A percentile compares a stretch with the other conserved stretches of the same genome.
phyloP scores from a whole-genome alignment of 2,888 invertebrate genomes.

The Epinotia bilunana region DNA sequence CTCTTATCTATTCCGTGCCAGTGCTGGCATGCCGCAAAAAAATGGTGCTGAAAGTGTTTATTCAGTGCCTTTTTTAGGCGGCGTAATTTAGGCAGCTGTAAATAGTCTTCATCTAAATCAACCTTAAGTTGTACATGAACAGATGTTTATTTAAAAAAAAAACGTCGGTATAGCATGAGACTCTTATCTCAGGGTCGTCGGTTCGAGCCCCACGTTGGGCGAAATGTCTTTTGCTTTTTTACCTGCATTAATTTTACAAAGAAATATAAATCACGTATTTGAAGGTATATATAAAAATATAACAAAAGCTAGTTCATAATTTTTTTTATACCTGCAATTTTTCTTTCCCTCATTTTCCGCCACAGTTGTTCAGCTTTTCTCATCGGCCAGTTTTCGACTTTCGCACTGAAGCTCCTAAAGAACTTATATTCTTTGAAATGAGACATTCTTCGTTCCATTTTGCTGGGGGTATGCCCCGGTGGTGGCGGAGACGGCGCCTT shows the following conservation, averaged over 20 bases:
- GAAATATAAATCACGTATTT: too few species aligned
- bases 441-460: constrained; percentile 85
- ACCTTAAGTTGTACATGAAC: too few species aligned
- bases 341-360: constrained; percentile 93
- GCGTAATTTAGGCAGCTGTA: too few species aligned
- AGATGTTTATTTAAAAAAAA: too few species aligned
- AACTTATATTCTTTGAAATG: constrained; percentile 94
- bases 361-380: constrained; percentile 94
- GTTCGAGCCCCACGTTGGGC: constrained; percentile 76
- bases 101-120: too few species aligned
- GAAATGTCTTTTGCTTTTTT: constrained; percentile 9
- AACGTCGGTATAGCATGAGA: constrained; percentile 86
- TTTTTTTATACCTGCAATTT: constrained; percentile 90
- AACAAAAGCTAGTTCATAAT: background rate
- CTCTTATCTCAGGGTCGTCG: constrained; percentile 87
- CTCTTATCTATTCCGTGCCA: too few species aligned
- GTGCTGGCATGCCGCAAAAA: too few species aligned
- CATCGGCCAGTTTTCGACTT: constrained; percentile 95
- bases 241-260: background rate
- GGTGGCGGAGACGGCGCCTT: constrained; percentile 74
- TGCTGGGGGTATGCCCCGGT: constrained; percentile 68
- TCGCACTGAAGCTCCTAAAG: constrained; percentile 95
- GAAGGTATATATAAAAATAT: too few species aligned
- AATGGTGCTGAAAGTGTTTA: too few species aligned
- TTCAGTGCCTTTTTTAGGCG: too few species aligned